Evolutionary conservation across 1,140 invertebrate species (phyloP).

Genomic region (Himalopsyche phryganea): DNA sequence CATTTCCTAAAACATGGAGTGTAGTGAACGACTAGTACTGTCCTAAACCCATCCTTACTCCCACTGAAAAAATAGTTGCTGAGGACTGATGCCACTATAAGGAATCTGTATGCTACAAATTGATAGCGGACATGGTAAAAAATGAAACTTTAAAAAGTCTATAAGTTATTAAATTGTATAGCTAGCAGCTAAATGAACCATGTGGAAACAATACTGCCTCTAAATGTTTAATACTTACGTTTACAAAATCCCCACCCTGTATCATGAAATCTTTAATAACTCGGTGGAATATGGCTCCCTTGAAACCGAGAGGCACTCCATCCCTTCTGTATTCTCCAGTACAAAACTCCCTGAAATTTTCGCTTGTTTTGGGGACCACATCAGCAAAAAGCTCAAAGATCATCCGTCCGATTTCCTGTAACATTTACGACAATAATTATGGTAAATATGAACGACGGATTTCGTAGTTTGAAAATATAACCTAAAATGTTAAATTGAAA

Average conservation of each 20-base stretch:
- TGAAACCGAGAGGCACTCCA: constrained; percentile 94
- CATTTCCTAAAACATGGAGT: no score
- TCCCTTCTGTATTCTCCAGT: constrained; percentile 92
- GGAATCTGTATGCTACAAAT: no score
- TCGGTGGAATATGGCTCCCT: constrained; percentile 94
- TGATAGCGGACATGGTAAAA: no score
- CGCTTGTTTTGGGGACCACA: constrained; percentile 94
- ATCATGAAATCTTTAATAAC: constrained; percentile 99
- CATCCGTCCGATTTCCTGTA: constrained; percentile 84
- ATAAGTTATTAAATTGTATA: no score
- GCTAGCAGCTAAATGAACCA: no score
- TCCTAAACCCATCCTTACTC: no score
- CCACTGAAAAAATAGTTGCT: no score
- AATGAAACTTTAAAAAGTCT: no score
- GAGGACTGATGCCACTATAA: no score
- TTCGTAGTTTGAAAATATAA: background rate
- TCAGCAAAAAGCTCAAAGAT: constrained; percentile 96
- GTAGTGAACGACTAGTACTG: no score
- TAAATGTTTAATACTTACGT: no score
- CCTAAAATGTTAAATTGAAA: constrained; percentile 1
- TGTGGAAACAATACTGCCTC: no score
- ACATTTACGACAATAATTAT: constrained; percentile 6
- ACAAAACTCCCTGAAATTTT: constrained; percentile 98
- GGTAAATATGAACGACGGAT: background rate
- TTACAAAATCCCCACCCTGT: constrained; percentile 98